Percentiles rank a stretch among this genome's conserved stretches.
Conservation (phyloP, 2,797 vertebrate genomes). For the Buphagus erythrorhynchus region DNA sequence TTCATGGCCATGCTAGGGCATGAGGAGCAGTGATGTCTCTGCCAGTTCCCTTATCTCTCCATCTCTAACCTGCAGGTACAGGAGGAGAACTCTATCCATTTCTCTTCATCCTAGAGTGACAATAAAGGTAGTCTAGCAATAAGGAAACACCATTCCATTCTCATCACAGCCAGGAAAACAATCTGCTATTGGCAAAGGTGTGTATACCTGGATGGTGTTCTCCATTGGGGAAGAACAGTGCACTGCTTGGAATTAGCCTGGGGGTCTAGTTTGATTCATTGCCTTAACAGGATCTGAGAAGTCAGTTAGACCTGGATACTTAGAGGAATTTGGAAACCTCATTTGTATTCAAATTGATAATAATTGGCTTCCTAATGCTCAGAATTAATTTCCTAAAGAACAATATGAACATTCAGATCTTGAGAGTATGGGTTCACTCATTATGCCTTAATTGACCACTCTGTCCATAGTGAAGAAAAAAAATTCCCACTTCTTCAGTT, state of each 20-base stretch:
- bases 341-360: background rate
- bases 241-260: background rate
- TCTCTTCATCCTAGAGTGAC: background rate
- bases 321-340: background rate
- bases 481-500: background rate
- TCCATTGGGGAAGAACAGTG: background rate
- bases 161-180: background rate
- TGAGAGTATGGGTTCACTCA: background rate
- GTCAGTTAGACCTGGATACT: background rate
- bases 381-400: background rate
- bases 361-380: background rate
- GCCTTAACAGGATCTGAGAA: background rate
- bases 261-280: background rate
- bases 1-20: background rate
- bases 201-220: background rate
- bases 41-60: background rate
- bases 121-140: slow-evolving; percentile 6
- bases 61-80: slow-evolving; percentile 2
- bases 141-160: background rate
- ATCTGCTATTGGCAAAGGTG: background rate
- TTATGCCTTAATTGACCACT: background rate
- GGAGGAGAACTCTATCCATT: background rate
- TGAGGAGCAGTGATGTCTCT: slow-evolving; percentile 3
- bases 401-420: background rate
- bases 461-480: background rate